Base-by-base conservation (phyloP, 2,113 vertebrate genomes). In the Cryptotis parvus region DNA sequence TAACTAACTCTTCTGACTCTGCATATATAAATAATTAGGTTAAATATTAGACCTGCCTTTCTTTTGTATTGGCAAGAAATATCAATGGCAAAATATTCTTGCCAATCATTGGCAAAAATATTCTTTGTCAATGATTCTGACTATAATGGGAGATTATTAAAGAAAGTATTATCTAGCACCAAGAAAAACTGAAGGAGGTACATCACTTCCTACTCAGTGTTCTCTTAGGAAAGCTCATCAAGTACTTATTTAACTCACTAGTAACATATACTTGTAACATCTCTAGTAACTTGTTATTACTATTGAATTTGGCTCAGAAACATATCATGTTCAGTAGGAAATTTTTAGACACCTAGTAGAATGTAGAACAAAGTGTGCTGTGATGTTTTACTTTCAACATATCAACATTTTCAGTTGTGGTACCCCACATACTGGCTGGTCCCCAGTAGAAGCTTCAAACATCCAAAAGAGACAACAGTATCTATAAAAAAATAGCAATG, bases 1-100 rank as follows among this genome's bases (percentile, higher is more conserved):
- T 73, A 26, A 83, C 52, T 24, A 45, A 31, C 15, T 73, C 24
- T 5, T 41, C 33, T 79, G 74, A 33, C 11, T 61, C 68, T 37
- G 4, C 2, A 0, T 31, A 65, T 72, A 49, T 24, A 82, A 87
- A 66, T 73, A 70, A 52, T 77, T 33, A 87, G 69, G 12, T 3
- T n/a, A 80, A 52, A 45, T 73, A 78, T 2, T 37, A 74, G 55
- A 26, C 26, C 18, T 37, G 1, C 0, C 29, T 31, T 83, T 68
- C 27, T 4, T 77, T 3, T 82, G n/a, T 66, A 68, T 26, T 78
- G n/a, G n/a, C n/a, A 92, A 87, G 45, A 87, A 87, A n/a, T n/a
- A n/a, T n/a, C n/a, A n/a, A n/a, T n/a, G n/a, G n/a, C n/a, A n/a
- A n/a, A n/a, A n/a, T n/a, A n/a, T n/a, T n/a, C n/a, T n/a, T n/a